These are phyloP conservation scores for Conger conger DNA, from an alignment of 2,113 vertebrate species.

Conservation along the genomic window DNA sequence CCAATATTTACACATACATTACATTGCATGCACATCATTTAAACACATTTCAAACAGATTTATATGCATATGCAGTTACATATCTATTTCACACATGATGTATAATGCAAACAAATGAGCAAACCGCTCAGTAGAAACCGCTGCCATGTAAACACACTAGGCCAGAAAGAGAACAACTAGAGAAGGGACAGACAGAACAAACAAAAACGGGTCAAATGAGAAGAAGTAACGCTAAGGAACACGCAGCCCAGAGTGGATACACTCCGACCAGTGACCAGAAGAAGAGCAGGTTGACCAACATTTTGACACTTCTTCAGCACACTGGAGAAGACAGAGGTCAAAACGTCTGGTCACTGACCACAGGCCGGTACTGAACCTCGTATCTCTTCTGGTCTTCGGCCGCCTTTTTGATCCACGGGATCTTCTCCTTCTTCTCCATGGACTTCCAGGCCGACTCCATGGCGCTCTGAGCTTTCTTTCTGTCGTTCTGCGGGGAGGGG, in stretches of 20 bases:
- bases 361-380: slow-evolving; percentile 69
- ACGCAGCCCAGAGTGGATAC: neutral
- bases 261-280: neutral
- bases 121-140: neutral
- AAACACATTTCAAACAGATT: neutral
- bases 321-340: slow-evolving; percentile 54
- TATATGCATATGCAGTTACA: neutral
- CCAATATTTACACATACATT: neutral
- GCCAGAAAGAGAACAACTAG: neutral
- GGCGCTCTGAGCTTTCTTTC: slow-evolving; percentile 68
- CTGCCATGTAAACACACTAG: neutral
- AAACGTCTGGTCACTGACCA: slow-evolving; percentile 62
- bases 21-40: neutral
- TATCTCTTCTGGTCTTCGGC: slow-evolving; percentile 80
- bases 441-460: slow-evolving; percentile 74
- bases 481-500: slow-evolving; percentile 60
- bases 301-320: slow-evolving; percentile 50
- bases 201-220: no score
- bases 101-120: neutral
- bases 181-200: neutral
- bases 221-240: neutral
- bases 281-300: slow-evolving; percentile 41
- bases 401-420: slow-evolving; percentile 78
- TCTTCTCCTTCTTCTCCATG: slow-evolving; percentile 81
- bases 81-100: neutral